Evolutionary conservation across 2,888 invertebrate genomes (phyloP).

Genomic region (Drosophila nigricruria): DNA sequence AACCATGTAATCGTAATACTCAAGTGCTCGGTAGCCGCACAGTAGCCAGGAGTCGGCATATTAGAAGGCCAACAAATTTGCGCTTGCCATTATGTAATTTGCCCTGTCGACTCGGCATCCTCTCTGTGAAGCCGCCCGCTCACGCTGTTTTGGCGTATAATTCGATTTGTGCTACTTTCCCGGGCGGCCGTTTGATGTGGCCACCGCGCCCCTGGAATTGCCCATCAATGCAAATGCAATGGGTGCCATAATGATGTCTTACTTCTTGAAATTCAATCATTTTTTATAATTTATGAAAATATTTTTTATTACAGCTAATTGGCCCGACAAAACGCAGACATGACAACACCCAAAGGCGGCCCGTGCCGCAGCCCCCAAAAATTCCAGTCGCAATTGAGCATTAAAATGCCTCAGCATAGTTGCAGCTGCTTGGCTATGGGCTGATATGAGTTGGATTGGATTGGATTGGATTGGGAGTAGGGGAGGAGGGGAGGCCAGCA

Average conservation of each 20-base stretch:
- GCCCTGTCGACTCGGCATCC: constrained; percentile 51
- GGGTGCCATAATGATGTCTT: constrained; percentile 38
- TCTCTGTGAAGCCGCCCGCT: constrained; percentile 22
- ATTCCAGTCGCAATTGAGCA: constrained; percentile 24
- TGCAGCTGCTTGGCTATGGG: constrained; percentile 22
- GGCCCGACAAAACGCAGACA: constrained; percentile 54
- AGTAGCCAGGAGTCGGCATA: constrained; percentile 43
- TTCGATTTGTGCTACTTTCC: constrained; percentile 76
- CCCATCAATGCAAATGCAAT: constrained; percentile 70
- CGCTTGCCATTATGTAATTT: constrained; percentile 81
- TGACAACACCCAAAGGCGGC: constrained; percentile 28
- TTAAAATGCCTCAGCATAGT: constrained; percentile 73
- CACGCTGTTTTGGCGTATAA: constrained; percentile 47
- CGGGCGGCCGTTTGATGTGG: constrained; percentile 61
- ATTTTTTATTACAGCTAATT: constrained; percentile 74
- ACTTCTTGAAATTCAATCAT: constrained; percentile 16
- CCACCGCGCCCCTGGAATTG: constrained; percentile 34
- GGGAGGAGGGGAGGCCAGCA: constrained; percentile 17
- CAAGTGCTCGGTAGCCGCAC: constrained; percentile 49
- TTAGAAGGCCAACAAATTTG: constrained; percentile 50
- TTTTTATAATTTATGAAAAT: constrained; percentile 71
- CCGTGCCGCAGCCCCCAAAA: constrained; percentile 45
- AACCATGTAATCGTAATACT: constrained; percentile 67
- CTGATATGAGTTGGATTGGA: constrained; percentile 16
- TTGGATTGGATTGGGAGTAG: no score